Percentiles rank a stretch among this genome's conserved stretches.
Conservation (phyloP, 2,113 vertebrate species). For the Leptodactylus fuscus region DNA sequence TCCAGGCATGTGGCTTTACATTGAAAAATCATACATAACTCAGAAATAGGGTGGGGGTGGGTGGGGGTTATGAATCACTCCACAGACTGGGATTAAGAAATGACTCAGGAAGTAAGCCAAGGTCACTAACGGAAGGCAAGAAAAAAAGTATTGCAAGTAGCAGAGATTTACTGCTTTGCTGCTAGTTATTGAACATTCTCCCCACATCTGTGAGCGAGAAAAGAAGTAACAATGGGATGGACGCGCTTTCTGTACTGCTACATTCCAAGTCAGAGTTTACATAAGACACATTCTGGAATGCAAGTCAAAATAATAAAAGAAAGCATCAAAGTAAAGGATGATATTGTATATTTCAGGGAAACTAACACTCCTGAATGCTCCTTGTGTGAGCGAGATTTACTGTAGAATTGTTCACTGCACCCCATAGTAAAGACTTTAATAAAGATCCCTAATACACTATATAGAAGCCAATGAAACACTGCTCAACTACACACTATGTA, state of each 20-base stretch:
- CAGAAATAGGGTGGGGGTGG: not conserved
- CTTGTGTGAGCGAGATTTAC: not conserved
- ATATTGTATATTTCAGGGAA: not conserved
- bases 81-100: not conserved
- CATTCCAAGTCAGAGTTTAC: not conserved
- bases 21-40: not conserved
- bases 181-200: not conserved
- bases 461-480: not conserved
- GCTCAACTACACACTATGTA: not conserved
- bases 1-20: slow-evolving; percentile 39
- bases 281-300: not conserved
- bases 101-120: slow-evolving; percentile 13
- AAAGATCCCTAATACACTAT: not conserved
- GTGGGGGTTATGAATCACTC: not conserved
- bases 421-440: not conserved
- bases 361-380: not conserved
- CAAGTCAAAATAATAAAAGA: slow-evolving; percentile 6
- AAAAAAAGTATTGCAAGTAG: not conserved
- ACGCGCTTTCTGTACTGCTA: not conserved
- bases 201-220: not conserved
- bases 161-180: slow-evolving; percentile 1
- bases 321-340: not conserved
- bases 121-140: not conserved
- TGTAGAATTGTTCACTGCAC: not conserved
- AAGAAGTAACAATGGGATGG: not conserved